Base-by-base conservation (phyloP, 2,113 vertebrate genomes). In the Psettodes erumei region DNA sequence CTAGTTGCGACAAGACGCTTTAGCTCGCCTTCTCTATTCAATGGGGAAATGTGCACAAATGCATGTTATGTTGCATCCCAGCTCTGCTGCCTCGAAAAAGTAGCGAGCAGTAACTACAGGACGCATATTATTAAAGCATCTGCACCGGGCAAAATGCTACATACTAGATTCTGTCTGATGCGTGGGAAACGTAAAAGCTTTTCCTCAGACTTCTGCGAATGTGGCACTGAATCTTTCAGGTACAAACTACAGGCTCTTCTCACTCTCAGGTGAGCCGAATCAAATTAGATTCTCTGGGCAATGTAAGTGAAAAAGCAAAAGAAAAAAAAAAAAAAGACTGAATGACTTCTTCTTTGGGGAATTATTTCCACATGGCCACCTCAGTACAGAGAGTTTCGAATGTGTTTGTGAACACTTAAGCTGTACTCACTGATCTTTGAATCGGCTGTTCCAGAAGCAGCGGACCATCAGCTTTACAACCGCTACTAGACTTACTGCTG, bases 331-430 rank as follows among this genome's bases (percentile, higher is more conserved):
- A n/a, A n/a, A n/a, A n/a, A 25, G 21, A 56, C 37, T 35, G 7
- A 51, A 68, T 45, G 48, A 43, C 40, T 33, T 66, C 54, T 72
- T 72, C 45, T 33, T 62, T 11, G 13, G 19, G 35, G 18, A 59
- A 63, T 38, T 53, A 37, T 58, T 82, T 63, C 50, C 50, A 64
- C 75, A 60, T 40, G 81, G 30, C 37, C 60, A 40, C 70, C 65
- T 75, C 30, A n/a, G 56, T 28, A 23, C 47, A 51, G 15, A 28
- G 74, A 43, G 35, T 47, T 66, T 16, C 2, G 6, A 30, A n/a
- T 35, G 59, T 35, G 35, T 67, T 18, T 33, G 63, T 63, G 42
- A 37, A 56, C 30, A 63, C 58, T 70, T 40, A 11, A n/a, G 27
- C 33, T 64, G 42, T 37, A 30, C 51, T 50, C 58, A 8, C 38